phyloP scores from a whole-genome alignment of 2,113 vertebrate genomes.

The Passer domesticus region DNA sequence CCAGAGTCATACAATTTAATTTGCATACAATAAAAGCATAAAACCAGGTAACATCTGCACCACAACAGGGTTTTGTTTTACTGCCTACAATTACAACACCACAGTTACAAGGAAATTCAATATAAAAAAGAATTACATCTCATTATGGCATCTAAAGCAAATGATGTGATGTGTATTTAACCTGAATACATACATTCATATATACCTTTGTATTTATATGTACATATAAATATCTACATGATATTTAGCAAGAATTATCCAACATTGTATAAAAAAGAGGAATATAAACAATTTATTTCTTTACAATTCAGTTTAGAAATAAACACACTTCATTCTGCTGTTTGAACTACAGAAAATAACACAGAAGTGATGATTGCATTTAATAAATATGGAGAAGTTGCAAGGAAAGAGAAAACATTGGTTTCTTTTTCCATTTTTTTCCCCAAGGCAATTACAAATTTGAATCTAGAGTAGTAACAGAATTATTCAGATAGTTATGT shows the following conservation, averaged over 20 bases:
- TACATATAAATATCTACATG: neutral
- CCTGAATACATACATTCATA: neutral
- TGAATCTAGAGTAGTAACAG: neutral
- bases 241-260: neutral
- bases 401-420: neutral
- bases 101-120: neutral
- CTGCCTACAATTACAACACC: neutral
- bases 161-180: neutral
- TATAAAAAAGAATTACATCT: neutral
- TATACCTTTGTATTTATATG: neutral
- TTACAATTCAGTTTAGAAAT: neutral
- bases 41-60: neutral
- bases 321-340: neutral
- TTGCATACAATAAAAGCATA: neutral
- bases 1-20: neutral
- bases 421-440: fast-evolving
- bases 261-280: neutral
- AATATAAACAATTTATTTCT: neutral
- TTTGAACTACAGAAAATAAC: neutral
- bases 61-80: neutral
- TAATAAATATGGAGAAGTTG: neutral
- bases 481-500: neutral
- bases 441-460: neutral
- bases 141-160: neutral
- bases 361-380: neutral